Evolutionary conservation across 2,888 invertebrate genomes (phyloP).

Genomic region (Tipula helvola): DNA sequence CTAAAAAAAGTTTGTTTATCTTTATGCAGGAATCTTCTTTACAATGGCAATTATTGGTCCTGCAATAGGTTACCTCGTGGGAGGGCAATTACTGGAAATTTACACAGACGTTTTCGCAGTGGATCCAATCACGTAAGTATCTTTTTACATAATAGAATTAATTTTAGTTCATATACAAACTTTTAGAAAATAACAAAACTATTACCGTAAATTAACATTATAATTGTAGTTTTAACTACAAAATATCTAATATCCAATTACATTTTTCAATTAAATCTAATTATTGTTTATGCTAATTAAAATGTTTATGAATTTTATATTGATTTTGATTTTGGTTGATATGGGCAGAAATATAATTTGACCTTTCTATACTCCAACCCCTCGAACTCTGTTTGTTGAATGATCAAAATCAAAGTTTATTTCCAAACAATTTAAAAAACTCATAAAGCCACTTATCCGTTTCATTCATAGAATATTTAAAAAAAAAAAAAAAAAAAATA

Average conservation of each 20-base stretch:
- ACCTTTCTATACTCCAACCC: background rate
- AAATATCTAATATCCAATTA: background rate
- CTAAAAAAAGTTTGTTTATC: background rate
- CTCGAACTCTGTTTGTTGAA: background rate
- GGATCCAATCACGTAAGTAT: conserved; percentile 53
- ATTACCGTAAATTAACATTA: background rate
- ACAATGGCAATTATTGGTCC: conserved; percentile 74
- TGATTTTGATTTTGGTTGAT: background rate
- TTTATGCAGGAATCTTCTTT: conserved; percentile 56
- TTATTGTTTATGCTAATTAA: background rate
- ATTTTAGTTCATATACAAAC: background rate
- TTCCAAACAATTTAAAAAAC: background rate
- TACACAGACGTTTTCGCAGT: conserved; percentile 60
- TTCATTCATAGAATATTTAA: background rate
- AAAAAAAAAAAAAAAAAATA: background rate
- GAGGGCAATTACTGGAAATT: conserved; percentile 65
- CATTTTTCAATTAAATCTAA: background rate
- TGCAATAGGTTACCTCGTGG: conserved; percentile 72
- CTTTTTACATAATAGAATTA: background rate
- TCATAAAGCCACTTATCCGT: background rate
- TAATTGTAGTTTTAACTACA: background rate
- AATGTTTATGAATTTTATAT: background rate
- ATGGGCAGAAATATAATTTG: background rate
- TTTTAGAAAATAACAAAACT: background rate
- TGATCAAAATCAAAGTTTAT: background rate